Percentiles rank a stretch among this genome's conserved stretches.
These are phyloP conservation scores for Malaclemys terrapin DNA, from an alignment of 2,113 vertebrate species.

Conservation along the genomic window DNA sequence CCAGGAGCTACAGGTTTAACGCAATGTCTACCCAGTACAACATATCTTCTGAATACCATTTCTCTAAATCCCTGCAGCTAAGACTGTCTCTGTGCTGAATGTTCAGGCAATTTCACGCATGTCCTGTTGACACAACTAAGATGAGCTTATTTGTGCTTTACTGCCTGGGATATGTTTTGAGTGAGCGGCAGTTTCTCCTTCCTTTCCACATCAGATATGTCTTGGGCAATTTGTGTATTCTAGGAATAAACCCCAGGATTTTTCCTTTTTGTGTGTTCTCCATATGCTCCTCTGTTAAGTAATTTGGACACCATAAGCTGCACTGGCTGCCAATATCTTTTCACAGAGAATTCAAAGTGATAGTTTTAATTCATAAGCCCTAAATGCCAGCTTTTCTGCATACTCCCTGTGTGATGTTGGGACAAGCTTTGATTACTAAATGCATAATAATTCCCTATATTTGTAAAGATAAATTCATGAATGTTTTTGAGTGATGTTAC, in stretches of 20 bases:
- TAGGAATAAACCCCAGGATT: not conserved
- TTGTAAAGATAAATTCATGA: not conserved
- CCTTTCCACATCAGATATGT: constrained; percentile 1
- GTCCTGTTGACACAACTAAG: not conserved
- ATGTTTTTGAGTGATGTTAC: not conserved
- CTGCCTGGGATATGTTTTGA: not conserved
- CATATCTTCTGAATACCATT: not conserved
- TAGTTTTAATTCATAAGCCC: not conserved
- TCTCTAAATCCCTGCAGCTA: not conserved
- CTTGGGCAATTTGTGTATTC: not conserved
- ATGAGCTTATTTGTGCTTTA: not conserved
- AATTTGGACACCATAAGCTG: not conserved
- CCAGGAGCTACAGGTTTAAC: not conserved
- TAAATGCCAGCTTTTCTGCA: not conserved
- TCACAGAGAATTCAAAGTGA: not conserved
- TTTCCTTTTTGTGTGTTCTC: not conserved
- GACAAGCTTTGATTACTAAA: not conserved
- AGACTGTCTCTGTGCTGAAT: not conserved
- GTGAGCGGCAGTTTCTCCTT: not conserved
- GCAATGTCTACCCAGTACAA: fast-evolving
- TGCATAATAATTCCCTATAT: not conserved
- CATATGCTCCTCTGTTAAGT: not conserved
- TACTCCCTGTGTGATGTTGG: not conserved
- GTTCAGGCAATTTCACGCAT: not conserved
- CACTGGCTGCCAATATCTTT: not conserved